Evolutionary conservation across 2,888 invertebrate species (phyloP), one percentile per base, ranked within the genome.

Genomic region (Hofmannophila pseudospretella): DNA sequence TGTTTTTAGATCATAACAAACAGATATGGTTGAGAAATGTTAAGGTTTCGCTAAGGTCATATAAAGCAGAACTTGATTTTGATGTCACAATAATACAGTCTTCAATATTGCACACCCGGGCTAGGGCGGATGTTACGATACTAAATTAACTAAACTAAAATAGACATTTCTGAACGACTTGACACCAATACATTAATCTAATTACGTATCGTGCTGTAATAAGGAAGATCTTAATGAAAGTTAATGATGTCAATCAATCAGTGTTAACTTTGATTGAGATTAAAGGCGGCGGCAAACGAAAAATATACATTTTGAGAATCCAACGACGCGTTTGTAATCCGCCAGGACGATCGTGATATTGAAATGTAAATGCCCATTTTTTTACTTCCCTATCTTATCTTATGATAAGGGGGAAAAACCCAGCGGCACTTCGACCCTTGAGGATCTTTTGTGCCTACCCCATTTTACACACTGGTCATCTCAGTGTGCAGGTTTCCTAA

Each of bases 151-250:
- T 12, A 30, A 28, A 12, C 28, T 12, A 30, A 14, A 4, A 14
- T 30, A 14, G 5, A 14, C 14, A 5, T 27, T n/a, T 27, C 27
- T 10, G 5, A 7, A n/a, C 7, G 3, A 16, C 9, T n/a, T 30
- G 29, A 14, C 29, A 30, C 29, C 14, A 16, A 30, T 30, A 9
- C 29, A 30, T 30, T 30, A 13, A 30, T 30, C 14, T 9, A 16
- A 14, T 14, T 30, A 30, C n/a, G 7, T 27, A 7, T 5, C 7
- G 16, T 12, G 23, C 7, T n/a, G 28, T 2, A 28, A 28, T 28
- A 4, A 12, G 28, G 28, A 11, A 10, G 11, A 28, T 12, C 7
- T 28, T 8, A 7, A 28, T 11, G 12, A 12, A 28, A 12, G 11
- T 8, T 12, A 28, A 28, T 28, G 12, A 28, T 16, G 3, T 3